A percentile compares a stretch with the other conserved stretches of the same genome.
Conservation (phyloP, 2,113 vertebrate species). For the Pristiophorus japonicus region DNA sequence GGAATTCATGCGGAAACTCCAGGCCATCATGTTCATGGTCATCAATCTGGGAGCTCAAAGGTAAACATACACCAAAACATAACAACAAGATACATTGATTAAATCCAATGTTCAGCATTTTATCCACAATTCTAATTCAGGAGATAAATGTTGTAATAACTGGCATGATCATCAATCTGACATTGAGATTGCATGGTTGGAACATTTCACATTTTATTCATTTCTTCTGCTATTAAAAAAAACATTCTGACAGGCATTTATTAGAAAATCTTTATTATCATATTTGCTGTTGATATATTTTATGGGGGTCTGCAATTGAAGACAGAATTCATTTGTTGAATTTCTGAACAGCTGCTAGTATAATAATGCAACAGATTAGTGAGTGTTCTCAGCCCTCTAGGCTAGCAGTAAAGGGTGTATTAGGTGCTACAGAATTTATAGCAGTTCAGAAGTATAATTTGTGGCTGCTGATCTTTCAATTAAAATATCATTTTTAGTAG, state of each 20-base stretch:
- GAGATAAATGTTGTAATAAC: not conserved
- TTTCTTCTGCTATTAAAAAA: not conserved
- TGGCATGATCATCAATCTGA: not conserved
- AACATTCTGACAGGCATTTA: not conserved
- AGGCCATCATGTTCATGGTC: too few species aligned
- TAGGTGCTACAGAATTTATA: slow-evolving; percentile 63
- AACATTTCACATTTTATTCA: not conserved
- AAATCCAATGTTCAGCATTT: not conserved
- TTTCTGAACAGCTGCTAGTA: not conserved
- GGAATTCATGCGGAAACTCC: too few species aligned
- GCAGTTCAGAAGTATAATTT: slow-evolving; percentile 58
- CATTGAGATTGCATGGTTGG: not conserved
- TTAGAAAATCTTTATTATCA: not conserved
- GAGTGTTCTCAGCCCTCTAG: not conserved
- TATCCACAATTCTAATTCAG: not conserved
- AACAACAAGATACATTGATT: not conserved
- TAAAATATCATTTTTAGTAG: slow-evolving; percentile 60
- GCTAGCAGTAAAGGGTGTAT: slow-evolving; percentile 49
- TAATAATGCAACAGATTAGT: not conserved
- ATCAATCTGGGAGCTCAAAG: not conserved
- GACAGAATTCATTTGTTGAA: not conserved
- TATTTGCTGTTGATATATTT: not conserved
- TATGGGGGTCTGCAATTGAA: not conserved
- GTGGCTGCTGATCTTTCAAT: slow-evolving; percentile 57
- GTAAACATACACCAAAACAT: not conserved